These are phyloP conservation scores for Nasonia giraulti DNA, from an alignment of 1,140 invertebrate species.

Conservation along the genomic window DNA sequence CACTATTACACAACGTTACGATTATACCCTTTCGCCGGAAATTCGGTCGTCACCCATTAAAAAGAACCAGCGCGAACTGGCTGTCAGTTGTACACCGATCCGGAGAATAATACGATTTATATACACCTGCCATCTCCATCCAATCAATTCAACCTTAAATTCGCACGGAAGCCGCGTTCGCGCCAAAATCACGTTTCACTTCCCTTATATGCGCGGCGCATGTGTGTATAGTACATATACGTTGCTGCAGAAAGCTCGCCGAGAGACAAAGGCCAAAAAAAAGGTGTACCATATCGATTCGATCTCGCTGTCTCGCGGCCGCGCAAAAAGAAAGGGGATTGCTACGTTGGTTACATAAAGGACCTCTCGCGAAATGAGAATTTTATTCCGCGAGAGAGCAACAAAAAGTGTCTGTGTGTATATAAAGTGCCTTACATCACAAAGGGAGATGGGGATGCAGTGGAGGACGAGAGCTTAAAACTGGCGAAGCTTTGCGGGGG, in stretches of 20 bases:
- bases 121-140: neutral
- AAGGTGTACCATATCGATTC: conserved; percentile 7
- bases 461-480: neutral
- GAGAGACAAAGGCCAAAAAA: neutral
- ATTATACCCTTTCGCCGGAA: no score
- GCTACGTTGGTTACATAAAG: conserved; percentile 44
- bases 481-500: conserved; percentile 7
- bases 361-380: conserved; percentile 43
- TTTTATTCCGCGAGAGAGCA: conserved; percentile 46
- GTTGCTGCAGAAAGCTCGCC: neutral
- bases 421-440: conserved; percentile 23
- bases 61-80: neutral
- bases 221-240: neutral
- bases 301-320: neutral
- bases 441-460: neutral
- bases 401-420: conserved; percentile 33
- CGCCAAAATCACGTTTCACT: neutral
- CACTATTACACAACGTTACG: no score
- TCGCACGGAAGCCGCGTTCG: neutral
- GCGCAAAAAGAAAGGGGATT: conserved; percentile 15
- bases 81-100: no score
- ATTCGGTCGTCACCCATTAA: neutral
- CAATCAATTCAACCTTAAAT: neutral
- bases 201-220: neutral
- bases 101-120: neutral